phyloP scores from a whole-genome alignment of 30 jellyfish, hydroid and myxozoan species.

The Cassiopea andromeda region DNA sequence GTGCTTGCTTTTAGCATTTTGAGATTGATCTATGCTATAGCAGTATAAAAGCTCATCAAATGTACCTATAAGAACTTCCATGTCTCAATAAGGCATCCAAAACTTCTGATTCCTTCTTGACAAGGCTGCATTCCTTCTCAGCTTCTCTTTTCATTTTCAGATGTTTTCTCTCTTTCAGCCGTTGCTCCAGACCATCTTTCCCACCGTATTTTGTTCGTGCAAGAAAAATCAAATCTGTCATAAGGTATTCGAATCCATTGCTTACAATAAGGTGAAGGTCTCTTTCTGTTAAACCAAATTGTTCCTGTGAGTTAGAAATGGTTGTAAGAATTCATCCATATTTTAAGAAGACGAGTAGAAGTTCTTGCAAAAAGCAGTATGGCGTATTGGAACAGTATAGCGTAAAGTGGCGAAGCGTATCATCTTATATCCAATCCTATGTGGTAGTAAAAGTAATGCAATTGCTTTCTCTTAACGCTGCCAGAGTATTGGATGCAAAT shows the following conservation, averaged over 20 bases:
- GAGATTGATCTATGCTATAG: not conserved
- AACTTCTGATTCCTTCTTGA: constrained; percentile 52
- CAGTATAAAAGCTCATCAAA: not conserved
- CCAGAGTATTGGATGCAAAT: too few species aligned
- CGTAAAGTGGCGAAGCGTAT: too few species aligned
- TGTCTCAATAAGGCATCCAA: constrained; percentile 36
- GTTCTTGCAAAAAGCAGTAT: too few species aligned
- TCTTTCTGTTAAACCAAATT: constrained; percentile 69
- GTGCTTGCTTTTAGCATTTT: too few species aligned
- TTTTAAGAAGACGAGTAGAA: too few species aligned
- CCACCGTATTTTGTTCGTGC: constrained; percentile 79
- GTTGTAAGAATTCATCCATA: too few species aligned
- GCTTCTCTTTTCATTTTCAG: constrained; percentile 66
- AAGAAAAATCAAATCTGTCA: constrained; percentile 64
- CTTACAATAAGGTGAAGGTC: constrained; percentile 52
- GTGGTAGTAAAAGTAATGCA: too few species aligned
- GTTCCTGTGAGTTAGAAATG: constrained; percentile 19
- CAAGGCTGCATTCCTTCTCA: constrained; percentile 58
- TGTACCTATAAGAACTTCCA: constrained; percentile 55
- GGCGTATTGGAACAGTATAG: too few species aligned
- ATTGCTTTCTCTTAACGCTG: too few species aligned
- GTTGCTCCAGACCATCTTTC: constrained; percentile 63
- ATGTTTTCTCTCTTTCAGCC: constrained; percentile 49
- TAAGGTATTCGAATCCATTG: constrained; percentile 64
- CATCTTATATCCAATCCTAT: too few species aligned